A percentile compares a stretch with the other conserved stretches of the same genome.
Conservation (phyloP, 1,140 invertebrate genomes). For the Cyphomyrmex costatus region DNA sequence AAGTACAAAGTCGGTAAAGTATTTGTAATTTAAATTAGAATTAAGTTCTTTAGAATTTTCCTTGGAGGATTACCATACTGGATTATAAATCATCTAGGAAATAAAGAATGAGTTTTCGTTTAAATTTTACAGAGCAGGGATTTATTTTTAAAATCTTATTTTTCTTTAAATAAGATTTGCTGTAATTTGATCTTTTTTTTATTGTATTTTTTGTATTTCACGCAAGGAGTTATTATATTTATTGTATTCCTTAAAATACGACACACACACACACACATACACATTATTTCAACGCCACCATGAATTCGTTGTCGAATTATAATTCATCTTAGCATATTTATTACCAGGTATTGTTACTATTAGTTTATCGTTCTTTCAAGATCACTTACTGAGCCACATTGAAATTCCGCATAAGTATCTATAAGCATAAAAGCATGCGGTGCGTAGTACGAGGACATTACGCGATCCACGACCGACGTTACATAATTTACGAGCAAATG, state of each 20-base stretch:
- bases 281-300: too few species aligned
- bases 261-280: too few species aligned
- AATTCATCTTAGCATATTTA: not conserved
- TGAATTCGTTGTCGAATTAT: not conserved
- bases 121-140: not conserved
- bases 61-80: not conserved
- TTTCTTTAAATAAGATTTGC: too few species aligned
- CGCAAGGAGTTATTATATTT: too few species aligned
- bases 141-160: too few species aligned
- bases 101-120: not conserved
- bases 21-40: not conserved
- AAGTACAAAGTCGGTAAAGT: not conserved
- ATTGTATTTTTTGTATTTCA: too few species aligned
- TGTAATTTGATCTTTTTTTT: too few species aligned
- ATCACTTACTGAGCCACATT: not conserved
- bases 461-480: conserved; percentile 40
- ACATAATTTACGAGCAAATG: conserved; percentile 55
- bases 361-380: not conserved
- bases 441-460: conserved; percentile 4
- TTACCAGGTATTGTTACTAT: not conserved
- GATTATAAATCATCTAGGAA: not conserved
- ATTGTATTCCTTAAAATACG: too few species aligned
- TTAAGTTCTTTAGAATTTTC: not conserved
- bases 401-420: not conserved
- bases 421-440: conserved; percentile 21